A percentile compares a stretch with the other conserved stretches of the same genome.
These are phyloP conservation scores for Falco novaeseelandiae DNA, from an alignment of 2,797 vertebrate species.

Conservation along the genomic window DNA sequence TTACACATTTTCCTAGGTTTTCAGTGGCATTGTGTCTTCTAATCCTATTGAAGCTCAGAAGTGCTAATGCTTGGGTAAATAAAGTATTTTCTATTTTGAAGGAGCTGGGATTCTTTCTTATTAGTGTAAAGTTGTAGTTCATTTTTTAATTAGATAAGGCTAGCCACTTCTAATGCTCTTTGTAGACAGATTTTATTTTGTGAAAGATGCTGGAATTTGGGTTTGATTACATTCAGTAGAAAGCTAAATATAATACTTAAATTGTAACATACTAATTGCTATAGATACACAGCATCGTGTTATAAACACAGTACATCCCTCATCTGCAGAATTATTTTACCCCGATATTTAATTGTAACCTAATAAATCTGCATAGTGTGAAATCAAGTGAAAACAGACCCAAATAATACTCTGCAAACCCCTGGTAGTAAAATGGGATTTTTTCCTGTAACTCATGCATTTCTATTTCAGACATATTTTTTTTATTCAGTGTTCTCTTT, in stretches of 20 bases:
- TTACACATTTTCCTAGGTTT: rapidly evolving
- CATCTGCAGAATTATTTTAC: background rate
- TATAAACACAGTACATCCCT: background rate
- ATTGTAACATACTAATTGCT: background rate
- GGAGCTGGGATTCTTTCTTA: background rate
- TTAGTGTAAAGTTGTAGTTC: background rate
- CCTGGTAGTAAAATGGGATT: background rate
- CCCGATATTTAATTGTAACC: background rate
- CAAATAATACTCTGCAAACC: background rate
- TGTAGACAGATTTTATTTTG: background rate
- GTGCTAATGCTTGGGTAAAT: background rate
- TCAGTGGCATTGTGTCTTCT: background rate
- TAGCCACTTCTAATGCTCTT: background rate
- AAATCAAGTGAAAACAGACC: constrained; percentile 34
- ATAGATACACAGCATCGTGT: background rate
- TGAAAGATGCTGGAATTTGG: background rate
- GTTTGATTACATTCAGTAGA: background rate
- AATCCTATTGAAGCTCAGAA: background rate
- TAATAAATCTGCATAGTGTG: background rate
- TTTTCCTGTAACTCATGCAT: background rate
- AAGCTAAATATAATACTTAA: background rate
- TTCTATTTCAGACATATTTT: background rate
- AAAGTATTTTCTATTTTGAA: background rate
- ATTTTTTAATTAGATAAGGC: background rate
- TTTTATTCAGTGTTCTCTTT: background rate